A percentile compares a stretch with the other conserved stretches of the same genome.
These are phyloP conservation scores for Agapornis canus DNA, from an alignment of 2,797 vertebrate genomes.

Conservation along the genomic window DNA sequence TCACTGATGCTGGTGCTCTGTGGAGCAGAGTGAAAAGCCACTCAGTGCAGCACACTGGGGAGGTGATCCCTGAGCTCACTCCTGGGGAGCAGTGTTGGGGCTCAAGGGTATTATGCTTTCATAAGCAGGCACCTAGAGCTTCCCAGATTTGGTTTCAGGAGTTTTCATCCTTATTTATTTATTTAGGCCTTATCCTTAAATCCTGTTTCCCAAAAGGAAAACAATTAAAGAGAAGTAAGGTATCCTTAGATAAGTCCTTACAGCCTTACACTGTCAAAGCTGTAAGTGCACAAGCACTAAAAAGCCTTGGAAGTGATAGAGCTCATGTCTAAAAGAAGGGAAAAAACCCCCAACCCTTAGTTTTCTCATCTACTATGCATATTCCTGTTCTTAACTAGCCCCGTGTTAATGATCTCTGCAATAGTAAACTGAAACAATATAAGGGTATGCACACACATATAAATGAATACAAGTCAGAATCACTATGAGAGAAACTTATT, in stretches of 20 bases:
- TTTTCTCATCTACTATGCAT: not conserved
- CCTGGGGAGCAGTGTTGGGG: accelerated
- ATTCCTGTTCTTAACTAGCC: not conserved
- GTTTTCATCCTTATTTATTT: not conserved
- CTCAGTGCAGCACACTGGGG: accelerated
- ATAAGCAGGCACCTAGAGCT: not conserved
- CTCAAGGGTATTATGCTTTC: not conserved
- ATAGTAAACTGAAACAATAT: not conserved
- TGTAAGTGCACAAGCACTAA: not conserved
- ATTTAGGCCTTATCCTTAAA: not conserved
- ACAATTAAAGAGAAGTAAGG: not conserved
- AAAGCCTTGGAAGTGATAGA: not conserved
- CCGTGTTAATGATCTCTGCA: accelerated
- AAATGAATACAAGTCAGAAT: not conserved
- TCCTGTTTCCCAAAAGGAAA: not conserved
- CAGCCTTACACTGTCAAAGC: not conserved
- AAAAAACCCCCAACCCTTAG: accelerated
- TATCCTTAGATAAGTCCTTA: not conserved
- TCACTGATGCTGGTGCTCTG: accelerated
- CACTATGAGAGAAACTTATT: not conserved
- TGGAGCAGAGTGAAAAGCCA: not conserved
- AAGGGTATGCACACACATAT: not conserved
- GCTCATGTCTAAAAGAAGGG: not conserved
- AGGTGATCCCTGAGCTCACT: accelerated
- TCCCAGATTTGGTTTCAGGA: not conserved